Base-by-base conservation (phyloP, 2,888 invertebrate species). In the Trichopria drosophilae region DNA sequence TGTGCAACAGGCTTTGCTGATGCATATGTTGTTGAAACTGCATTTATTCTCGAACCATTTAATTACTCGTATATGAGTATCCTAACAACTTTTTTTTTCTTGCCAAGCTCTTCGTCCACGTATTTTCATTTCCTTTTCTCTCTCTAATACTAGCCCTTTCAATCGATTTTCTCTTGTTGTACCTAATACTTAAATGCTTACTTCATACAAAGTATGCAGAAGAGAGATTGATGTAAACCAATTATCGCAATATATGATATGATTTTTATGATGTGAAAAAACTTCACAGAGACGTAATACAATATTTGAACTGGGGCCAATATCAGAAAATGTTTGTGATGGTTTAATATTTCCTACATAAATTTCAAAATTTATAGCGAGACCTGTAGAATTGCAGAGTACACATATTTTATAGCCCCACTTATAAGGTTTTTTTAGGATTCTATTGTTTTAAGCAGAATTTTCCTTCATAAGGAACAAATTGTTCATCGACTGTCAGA, bases 341-440 rank as follows among this genome's bases (percentile, higher is more conserved):
- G n/a, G n/a, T n/a, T n/a, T n/a, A n/a, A n/a, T n/a, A n/a, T 6
- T 47, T 28, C 39, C 26, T 26, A 24, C 31, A 28, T 40, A 47
- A 40, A 47, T 34, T 22, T 40, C 40, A 34, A 47, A 47, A 47
- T 47, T 40, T 9, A 40, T 20, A 19, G 40, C 47, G 7, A 47
- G 12, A 19, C 40, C 40, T 40, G 24, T 26, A 32, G 40, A 12
- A 47, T 23, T 40, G 23, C 39, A 39, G 20, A 46, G 34, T 12
- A 46, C 10, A 12, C 37, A 46, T 5, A 39, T 46, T 46, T 31
- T 46, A 26, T 46, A 46, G n/a, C 46, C 46, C 39, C 39, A 46
- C 40, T 46, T 46, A 15, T 39, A 40, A 20, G 47, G 40, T 40
- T 47, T 47, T n/a, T n/a, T 32, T 40, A 7, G 40, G 47, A 40